phyloP scores from a whole-genome alignment of 2,113 vertebrate species.

The Prunella fulvescens region DNA sequence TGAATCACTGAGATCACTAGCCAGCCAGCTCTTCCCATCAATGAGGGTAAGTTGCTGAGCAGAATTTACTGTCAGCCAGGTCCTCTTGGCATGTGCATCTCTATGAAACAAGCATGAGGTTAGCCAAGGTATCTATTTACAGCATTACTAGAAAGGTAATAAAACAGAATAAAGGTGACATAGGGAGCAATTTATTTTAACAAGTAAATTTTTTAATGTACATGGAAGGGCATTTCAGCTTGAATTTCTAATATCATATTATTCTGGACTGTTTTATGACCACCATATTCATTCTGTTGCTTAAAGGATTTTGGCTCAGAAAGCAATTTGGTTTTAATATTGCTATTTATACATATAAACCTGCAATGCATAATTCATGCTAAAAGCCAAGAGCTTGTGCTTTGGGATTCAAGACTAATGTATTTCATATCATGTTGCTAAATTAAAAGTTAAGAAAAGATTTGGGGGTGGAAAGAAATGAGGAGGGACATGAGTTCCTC shows the following conservation, averaged over 20 bases:
- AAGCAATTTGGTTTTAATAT: background rate
- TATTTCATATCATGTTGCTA: background rate
- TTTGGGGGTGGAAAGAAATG: background rate
- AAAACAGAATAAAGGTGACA: background rate
- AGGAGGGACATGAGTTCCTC: background rate
- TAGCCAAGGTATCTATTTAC: slow-evolving; percentile 3
- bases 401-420: background rate
- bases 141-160: background rate
- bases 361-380: background rate
- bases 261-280: background rate
- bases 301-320: background rate
- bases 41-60: background rate
- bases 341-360: background rate
- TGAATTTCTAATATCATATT: background rate
- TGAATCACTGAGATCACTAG: background rate
- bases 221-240: background rate
- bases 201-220: background rate
- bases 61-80: slow-evolving; percentile 31
- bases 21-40: background rate
- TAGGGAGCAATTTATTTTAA: background rate
- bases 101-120: background rate
- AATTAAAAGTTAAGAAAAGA: background rate
- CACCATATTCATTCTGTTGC: background rate
- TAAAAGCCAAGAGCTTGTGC: background rate
- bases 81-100: background rate